Evolutionary conservation across 2,888 invertebrate genomes (phyloP).

Genomic region (Melanostoma scalare): DNA sequence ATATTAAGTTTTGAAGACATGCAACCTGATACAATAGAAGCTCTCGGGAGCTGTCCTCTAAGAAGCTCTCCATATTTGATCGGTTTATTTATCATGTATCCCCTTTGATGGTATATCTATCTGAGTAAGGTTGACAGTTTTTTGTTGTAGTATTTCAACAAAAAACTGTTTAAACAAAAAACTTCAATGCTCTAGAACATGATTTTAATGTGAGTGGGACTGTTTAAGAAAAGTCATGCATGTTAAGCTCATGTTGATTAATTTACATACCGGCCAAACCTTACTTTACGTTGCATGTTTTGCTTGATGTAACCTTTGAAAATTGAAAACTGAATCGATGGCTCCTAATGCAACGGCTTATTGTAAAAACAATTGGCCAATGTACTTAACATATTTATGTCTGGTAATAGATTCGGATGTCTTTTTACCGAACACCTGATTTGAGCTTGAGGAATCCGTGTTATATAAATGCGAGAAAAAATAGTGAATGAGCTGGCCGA

Average conservation of each 20-base stretch:
- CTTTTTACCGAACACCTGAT: too few relatives aligned
- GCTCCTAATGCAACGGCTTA: too few relatives aligned
- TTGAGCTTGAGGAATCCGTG: too few relatives aligned
- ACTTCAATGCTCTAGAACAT: conserved; percentile 5
- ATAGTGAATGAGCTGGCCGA: too few relatives aligned
- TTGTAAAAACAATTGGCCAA: background rate
- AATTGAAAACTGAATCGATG: background rate
- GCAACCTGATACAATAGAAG: conserved; percentile 11
- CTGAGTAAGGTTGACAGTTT: conserved; percentile 1
- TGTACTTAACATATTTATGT: background rate
- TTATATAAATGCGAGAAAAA: too few relatives aligned
- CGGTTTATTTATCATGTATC: conserved; percentile 7
- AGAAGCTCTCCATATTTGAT: background rate
- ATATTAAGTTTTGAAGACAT: conserved; percentile 41
- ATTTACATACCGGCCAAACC: conserved; percentile 6
- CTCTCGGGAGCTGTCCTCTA: conserved; percentile 2
- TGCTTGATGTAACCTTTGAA: background rate
- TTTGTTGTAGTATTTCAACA: background rate
- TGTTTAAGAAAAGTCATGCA: background rate
- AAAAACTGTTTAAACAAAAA: conserved; percentile 14
- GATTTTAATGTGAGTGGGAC: background rate
- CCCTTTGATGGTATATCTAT: background rate
- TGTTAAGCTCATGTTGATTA: background rate
- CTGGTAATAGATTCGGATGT: too few relatives aligned
- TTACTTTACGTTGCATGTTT: background rate